These are phyloP conservation scores for Andrena dorsata DNA, from an alignment of 2,888 invertebrate genomes.

Conservation along the genomic window DNA sequence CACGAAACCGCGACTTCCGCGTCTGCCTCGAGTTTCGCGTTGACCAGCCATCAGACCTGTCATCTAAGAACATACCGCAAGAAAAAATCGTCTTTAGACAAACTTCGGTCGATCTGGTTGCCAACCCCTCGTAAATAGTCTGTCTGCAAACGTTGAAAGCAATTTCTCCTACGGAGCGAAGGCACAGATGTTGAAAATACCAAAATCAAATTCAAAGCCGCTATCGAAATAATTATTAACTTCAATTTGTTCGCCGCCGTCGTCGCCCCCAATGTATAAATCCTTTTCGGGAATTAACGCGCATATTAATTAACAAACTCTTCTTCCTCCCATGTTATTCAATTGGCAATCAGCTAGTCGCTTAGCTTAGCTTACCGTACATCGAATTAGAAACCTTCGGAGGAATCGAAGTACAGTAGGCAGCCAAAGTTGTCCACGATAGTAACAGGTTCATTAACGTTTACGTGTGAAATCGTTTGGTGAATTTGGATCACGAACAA, in stretches of 20 bases:
- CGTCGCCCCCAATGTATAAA: background rate
- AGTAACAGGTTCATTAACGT: no score
- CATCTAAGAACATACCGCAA: slow-evolving; percentile 5
- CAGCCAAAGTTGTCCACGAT: no score
- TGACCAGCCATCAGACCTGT: slow-evolving; percentile 26
- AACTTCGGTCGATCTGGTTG: background rate
- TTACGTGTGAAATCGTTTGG: no score
- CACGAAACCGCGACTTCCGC: slow-evolving; percentile 14
- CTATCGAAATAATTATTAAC: background rate
- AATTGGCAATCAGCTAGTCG: background rate
- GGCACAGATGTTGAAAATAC: background rate
- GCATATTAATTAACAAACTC: no score
- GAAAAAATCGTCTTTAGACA: slow-evolving; percentile 7
- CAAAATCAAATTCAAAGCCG: background rate
- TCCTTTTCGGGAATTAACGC: no score
- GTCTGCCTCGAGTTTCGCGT: slow-evolving; percentile 16
- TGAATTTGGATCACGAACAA: no score
- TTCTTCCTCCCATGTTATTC: no score
- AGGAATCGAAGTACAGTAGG: no score
- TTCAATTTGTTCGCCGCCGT: background rate
- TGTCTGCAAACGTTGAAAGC: background rate
- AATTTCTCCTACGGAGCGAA: slow-evolving; percentile 5
- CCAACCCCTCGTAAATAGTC: background rate
- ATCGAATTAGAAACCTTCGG: no score
- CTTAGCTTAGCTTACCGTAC: background rate